These are phyloP conservation scores for Nycticebus coucang DNA, from an alignment of 2,113 vertebrate genomes.

Conservation along the genomic window DNA sequence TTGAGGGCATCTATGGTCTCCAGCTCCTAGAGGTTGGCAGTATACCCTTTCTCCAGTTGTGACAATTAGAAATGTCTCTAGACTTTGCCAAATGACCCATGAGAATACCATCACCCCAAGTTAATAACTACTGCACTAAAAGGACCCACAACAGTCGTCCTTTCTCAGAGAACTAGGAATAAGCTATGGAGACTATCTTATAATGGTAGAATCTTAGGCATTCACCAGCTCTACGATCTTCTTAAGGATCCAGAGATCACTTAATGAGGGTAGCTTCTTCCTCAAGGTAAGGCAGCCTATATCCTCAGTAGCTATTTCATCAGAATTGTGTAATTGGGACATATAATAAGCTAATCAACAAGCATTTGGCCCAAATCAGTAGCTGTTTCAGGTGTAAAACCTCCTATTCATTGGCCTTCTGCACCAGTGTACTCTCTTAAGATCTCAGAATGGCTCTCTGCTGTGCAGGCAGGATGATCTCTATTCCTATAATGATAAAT, in stretches of 20 bases:
- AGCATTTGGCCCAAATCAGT: constrained; percentile 50
- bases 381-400: constrained; percentile 63
- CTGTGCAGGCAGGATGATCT: constrained; percentile 67
- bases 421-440: background rate
- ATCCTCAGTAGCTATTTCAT: background rate
- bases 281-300: background rate
- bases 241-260: background rate
- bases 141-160: background rate
- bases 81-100: background rate
- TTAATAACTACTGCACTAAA: background rate
- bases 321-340: background rate
- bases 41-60: background rate
- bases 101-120: background rate
- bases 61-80: background rate
- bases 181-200: background rate
- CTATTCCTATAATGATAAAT: constrained; percentile 71
- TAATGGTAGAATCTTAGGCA: background rate
- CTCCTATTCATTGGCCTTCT: constrained; percentile 44
- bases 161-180: background rate
- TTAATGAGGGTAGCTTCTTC: background rate
- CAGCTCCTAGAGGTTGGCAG: rapidly evolving
- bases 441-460: background rate
- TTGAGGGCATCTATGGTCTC: background rate
- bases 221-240: background rate
- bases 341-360: constrained; percentile 31